Base-by-base conservation (phyloP, 1,140 invertebrate genomes). In the Plectus sambesii region DNA sequence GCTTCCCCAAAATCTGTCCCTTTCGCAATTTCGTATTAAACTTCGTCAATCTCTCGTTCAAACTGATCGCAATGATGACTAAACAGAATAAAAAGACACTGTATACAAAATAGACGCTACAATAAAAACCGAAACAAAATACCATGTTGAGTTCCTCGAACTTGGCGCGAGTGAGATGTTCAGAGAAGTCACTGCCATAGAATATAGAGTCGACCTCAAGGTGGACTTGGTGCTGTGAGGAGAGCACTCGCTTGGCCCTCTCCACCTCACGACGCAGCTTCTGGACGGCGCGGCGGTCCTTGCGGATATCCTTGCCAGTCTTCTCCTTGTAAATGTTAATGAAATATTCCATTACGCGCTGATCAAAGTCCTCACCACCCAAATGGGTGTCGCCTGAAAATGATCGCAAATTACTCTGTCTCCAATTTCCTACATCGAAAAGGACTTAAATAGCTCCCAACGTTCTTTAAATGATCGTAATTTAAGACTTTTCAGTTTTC, bases 161-260 rank as follows among this genome's bases (percentile, higher is more conserved):
- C 75, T 96, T 97, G 62, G 94, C 93, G 66, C 94, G 79, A 48
- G 94, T 98, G 36, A 99, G 76, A 8, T 88, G 92, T 74, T 98
- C 93, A n/a, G 85, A 90, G 80, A 99, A 99, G 68, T 99, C 93
- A 66, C 96, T 88, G 61, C 92, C 90, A 68, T 99, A 90, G 64
- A 86, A 96, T 79, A 99, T 85, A 12, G 88, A 93, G 76, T 99
- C 94, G 69, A 99, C 96, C 77, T 99, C 93, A 69, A 99, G 90
- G 71, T 85, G 83, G 50, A 92, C 87, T 75, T 94, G 88, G 70
- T 96, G 90, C 59, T 84, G 86, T 36, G 85, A 82, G 49, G 87
- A 93, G 42, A 99, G 76, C 30, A 87, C 87, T 69, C 93, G 79
- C 79, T 76, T 76, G 23, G 75, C 75, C 53, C 77, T 77, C 59